phyloP scores from a whole-genome alignment of 37 sponge, comb jelly and placozoan species.

The Oopsacas minuta region DNA sequence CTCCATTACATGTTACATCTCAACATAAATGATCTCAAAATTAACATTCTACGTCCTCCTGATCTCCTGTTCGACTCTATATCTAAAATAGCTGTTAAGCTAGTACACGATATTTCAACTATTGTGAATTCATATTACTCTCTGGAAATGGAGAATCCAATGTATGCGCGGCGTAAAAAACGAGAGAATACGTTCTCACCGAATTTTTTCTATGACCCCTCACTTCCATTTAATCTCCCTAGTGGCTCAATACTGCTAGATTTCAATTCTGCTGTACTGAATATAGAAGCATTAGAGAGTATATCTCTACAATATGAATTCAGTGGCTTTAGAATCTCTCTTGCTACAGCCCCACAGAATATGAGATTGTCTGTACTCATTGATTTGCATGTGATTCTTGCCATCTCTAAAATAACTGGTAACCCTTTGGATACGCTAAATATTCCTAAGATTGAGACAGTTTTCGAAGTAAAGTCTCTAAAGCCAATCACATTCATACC shows the following conservation, averaged over 20 bases:
- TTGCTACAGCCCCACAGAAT: neutral
- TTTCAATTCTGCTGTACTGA: neutral
- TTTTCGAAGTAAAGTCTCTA: neutral
- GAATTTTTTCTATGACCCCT: neutral
- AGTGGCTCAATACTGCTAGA: neutral
- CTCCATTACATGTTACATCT: neutral
- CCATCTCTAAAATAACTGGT: neutral
- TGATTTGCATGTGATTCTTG: neutral
- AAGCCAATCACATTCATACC: neutral
- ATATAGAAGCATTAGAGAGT: constrained; percentile 14
- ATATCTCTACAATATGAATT: neutral
- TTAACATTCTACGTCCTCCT: neutral
- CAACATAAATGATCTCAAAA: neutral
- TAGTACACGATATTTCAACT: neutral
- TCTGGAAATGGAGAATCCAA: neutral
- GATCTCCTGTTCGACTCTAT: neutral
- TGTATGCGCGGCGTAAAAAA: neutral
- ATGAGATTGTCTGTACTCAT: neutral
- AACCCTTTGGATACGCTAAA: neutral
- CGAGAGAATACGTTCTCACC: neutral
- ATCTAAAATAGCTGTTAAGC: constrained; percentile 2
- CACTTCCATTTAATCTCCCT: neutral
- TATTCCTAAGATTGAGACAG: neutral
- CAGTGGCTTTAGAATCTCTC: neutral
- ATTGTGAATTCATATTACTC: neutral